These are phyloP conservation scores for Nothocercus nigrocapillus DNA, from an alignment of 2,113 vertebrate genomes.

Conservation along the genomic window DNA sequence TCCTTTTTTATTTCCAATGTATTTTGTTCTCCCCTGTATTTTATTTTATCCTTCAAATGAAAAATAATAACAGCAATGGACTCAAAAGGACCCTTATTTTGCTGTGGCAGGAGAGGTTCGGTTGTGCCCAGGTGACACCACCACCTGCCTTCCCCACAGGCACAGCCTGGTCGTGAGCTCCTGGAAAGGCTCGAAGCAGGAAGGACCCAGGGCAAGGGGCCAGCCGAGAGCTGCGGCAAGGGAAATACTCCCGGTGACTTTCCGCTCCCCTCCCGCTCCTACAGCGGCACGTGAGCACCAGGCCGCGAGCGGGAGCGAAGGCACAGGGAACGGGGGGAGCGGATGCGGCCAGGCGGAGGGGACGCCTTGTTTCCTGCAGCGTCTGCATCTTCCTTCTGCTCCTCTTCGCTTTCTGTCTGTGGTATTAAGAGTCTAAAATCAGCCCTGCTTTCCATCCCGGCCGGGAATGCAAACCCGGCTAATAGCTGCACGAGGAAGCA, in stretches of 20 bases:
- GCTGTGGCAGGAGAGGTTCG: rapidly evolving
- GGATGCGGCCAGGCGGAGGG: too few species aligned
- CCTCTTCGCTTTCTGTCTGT: neutral
- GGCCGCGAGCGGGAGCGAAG: too few species aligned
- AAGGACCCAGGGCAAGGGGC: rapidly evolving
- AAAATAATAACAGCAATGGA: neutral
- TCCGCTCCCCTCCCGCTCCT: too few species aligned
- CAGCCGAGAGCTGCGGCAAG: neutral
- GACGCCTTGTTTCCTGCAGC: too few species aligned
- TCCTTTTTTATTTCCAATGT: rapidly evolving
- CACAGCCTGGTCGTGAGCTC: neutral
- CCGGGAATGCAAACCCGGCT: neutral
- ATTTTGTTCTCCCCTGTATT: neutral
- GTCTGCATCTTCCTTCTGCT: neutral
- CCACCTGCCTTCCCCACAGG: neutral
- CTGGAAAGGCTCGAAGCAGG: neutral
- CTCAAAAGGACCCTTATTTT: neutral
- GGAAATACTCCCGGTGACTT: rapidly evolving
- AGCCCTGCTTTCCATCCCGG: neutral
- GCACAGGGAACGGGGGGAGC: too few species aligned
- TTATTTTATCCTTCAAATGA: neutral
- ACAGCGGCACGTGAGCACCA: too few species aligned
- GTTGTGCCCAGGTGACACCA: neutral
- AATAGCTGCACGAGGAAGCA: neutral
- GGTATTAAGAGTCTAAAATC: slow-evolving; percentile 2